Conservation (phyloP, 2,888 invertebrate species). For the Pachydiplax longipennis region DNA sequence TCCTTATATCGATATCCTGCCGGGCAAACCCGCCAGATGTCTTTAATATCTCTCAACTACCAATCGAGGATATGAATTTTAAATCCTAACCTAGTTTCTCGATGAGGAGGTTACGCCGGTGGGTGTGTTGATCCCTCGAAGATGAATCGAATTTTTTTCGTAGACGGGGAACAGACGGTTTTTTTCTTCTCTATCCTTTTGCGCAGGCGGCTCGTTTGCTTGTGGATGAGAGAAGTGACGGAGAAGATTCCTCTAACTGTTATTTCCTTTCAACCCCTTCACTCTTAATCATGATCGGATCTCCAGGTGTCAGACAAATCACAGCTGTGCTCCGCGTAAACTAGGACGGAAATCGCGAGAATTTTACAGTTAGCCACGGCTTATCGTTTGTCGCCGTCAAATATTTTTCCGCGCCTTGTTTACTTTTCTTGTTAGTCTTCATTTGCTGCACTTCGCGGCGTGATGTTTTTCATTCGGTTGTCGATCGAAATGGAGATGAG, state of each 20-base stretch:
- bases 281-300: neutral
- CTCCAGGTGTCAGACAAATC: constrained; percentile 16
- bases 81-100: neutral
- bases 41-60: neutral
- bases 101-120: neutral
- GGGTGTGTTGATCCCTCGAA: neutral
- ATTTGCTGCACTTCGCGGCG: neutral
- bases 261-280: constrained; percentile 4
- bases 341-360: neutral
- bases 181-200: neutral
- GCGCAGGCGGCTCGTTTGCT: neutral
- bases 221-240: neutral
- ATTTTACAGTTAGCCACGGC: neutral
- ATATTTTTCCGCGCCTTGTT: neutral
- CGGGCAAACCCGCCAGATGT: neutral
- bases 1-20: neutral
- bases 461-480: neutral
- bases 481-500: too few species aligned
- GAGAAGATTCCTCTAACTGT: neutral
- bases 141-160: neutral
- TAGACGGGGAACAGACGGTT: neutral
- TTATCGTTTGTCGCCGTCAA: neutral
- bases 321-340: neutral
- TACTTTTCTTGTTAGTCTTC: neutral
- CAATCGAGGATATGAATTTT: neutral